A percentile compares a stretch with the other conserved stretches of the same genome.
These are phyloP conservation scores for Schizotus pectinicornis DNA, from an alignment of 2,888 invertebrate genomes.

Conservation along the genomic window DNA sequence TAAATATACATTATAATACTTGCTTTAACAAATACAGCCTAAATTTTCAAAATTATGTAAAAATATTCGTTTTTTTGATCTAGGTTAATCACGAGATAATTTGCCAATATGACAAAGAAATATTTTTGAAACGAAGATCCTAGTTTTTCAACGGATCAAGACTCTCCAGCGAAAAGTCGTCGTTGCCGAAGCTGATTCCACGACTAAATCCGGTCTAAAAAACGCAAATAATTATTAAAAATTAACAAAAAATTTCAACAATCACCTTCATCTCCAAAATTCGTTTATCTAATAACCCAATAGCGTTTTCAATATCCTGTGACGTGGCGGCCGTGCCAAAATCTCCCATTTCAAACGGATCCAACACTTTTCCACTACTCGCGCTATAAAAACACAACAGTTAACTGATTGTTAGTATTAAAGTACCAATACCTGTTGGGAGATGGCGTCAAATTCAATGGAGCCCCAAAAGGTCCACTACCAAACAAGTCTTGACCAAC, in stretches of 20 bases:
- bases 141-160: constrained; percentile 87
- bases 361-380: constrained; percentile 61
- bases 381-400: constrained; percentile 38
- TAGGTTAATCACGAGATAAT: constrained; percentile 41
- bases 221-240: constrained; percentile 36
- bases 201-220: constrained; percentile 88
- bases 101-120: constrained; percentile 45
- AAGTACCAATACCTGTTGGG: constrained; percentile 42
- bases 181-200: constrained; percentile 86
- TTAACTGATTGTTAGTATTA: neutral
- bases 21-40: constrained; percentile 27
- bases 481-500: constrained; percentile 79
- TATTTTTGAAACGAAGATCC: constrained; percentile 39
- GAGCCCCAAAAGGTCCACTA: constrained; percentile 74
- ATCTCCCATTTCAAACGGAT: constrained; percentile 87
- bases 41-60: constrained; percentile 12
- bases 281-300: constrained; percentile 80
- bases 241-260: constrained; percentile 1
- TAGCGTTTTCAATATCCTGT: constrained; percentile 73
- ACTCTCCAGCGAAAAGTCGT: constrained; percentile 93
- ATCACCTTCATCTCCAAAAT: constrained; percentile 86
- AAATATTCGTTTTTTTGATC: constrained; percentile 34
- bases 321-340: constrained; percentile 64
- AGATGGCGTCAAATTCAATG: constrained; percentile 36
- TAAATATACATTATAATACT: constrained; percentile 28